These are phyloP conservation scores for Calephelis nemesis DNA, from an alignment of 1,140 invertebrate species.

Conservation along the genomic window DNA sequence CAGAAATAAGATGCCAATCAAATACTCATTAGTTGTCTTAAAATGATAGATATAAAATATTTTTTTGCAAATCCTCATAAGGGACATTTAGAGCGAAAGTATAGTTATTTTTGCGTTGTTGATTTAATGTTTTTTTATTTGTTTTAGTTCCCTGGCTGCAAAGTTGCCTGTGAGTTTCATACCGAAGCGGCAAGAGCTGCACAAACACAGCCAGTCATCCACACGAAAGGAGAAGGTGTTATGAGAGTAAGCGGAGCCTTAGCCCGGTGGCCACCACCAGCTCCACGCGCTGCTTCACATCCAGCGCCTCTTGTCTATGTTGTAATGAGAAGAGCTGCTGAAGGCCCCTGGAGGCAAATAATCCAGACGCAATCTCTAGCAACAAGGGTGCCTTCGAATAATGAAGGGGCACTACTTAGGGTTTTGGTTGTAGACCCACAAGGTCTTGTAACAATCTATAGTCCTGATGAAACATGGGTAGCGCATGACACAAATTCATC, in stretches of 20 bases:
- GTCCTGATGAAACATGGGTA: constrained; percentile 82
- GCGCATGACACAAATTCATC: constrained; percentile 80
- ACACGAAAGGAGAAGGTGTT: constrained; percentile 83
- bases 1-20: no score
- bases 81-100: no score
- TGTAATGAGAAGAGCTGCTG: constrained; percentile 81
- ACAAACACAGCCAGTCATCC: constrained; percentile 83
- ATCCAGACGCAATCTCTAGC: constrained; percentile 82
- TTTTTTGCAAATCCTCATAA: no score
- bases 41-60: no score
- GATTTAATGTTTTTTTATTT: constrained; percentile 27
- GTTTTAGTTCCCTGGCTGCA: constrained; percentile 84
- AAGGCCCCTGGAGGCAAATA: constrained; percentile 84
- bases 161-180: constrained; percentile 84
- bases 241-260: constrained; percentile 80
- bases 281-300: constrained; percentile 71
- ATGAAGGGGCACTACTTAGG: constrained; percentile 80
- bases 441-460: constrained; percentile 84
- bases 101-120: no score
- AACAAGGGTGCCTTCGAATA: constrained; percentile 80
- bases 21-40: no score
- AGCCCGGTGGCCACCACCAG: constrained; percentile 82
- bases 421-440: constrained; percentile 83
- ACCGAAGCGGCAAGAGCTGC: constrained; percentile 80
- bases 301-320: constrained; percentile 83